Evolutionary conservation across 1,140 invertebrate species (phyloP).

Genomic region (Drosophila rufa): DNA sequence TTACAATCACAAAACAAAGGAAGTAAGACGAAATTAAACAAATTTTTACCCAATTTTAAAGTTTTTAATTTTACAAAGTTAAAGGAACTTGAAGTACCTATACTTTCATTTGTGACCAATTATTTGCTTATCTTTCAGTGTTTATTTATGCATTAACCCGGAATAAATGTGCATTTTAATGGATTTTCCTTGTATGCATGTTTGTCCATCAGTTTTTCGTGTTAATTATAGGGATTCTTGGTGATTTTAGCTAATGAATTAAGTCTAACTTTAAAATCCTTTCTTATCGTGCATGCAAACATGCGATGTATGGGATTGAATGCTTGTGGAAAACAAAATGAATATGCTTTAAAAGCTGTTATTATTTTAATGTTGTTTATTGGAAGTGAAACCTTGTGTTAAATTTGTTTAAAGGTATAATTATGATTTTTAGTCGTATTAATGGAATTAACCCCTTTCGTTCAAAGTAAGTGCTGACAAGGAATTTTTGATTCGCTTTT

Average conservation of each 20-base stretch:
- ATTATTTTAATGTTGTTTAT: slow-evolving; percentile 6
- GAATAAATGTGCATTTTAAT: slow-evolving; percentile 46
- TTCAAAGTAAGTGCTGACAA: too few relatives aligned
- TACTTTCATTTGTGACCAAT: background rate
- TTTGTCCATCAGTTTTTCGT: slow-evolving; percentile 11
- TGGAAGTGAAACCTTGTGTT: background rate
- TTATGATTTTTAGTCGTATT: background rate
- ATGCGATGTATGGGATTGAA: slow-evolving; percentile 42
- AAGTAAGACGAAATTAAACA: too few relatives aligned
- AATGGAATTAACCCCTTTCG: background rate
- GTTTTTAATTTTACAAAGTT: background rate
- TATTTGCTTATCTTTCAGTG: background rate
- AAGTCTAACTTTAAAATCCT: slow-evolving; percentile 55
- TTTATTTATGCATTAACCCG: slow-evolving; percentile 9
- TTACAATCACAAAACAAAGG: too few relatives aligned
- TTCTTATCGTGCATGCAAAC: slow-evolving; percentile 44
- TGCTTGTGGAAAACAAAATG: slow-evolving; percentile 7
- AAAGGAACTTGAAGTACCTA: background rate
- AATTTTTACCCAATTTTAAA: background rate
- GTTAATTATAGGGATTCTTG: slow-evolving; percentile 22
- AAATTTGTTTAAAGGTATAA: slow-evolving; percentile 4
- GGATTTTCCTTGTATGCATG: slow-evolving; percentile 56
- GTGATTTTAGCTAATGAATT: slow-evolving; percentile 73
- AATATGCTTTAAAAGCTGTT: background rate
- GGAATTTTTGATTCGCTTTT: too few relatives aligned